A percentile compares a stretch with the other conserved stretches of the same genome.
These are phyloP conservation scores for Cephus sareptanus DNA, from an alignment of 2,888 invertebrate species.

Conservation along the genomic window DNA sequence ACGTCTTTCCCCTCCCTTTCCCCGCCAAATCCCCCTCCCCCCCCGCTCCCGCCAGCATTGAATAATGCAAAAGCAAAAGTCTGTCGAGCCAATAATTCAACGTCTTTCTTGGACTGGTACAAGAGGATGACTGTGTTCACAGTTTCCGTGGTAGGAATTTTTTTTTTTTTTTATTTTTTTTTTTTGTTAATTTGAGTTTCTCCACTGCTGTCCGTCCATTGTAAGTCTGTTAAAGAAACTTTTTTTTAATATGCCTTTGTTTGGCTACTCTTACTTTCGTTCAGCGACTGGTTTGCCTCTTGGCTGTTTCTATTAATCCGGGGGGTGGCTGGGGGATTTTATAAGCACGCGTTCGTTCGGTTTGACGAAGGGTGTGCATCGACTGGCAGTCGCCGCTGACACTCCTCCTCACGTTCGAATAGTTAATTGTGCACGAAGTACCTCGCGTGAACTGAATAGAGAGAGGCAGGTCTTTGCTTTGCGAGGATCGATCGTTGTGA, in stretches of 20 bases:
- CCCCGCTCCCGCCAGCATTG: conserved; percentile 30
- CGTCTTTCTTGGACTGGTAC: conserved; percentile 13
- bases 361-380: not conserved
- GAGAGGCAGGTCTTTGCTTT: conserved; percentile 14
- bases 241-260: not conserved
- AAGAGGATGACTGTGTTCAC: not conserved
- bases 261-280: not conserved
- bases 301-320: not conserved
- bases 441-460: conserved; percentile 20
- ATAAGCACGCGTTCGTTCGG: not conserved
- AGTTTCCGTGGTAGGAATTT: not conserved
- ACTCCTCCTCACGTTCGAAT: conserved; percentile 30
- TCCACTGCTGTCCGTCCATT: not conserved
- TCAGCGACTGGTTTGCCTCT: not conserved
- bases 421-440: conserved; percentile 31
- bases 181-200: no score
- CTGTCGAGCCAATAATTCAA: conserved; percentile 43
- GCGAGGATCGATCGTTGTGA: not conserved
- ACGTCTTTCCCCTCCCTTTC: not conserved
- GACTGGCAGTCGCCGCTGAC: conserved; percentile 1
- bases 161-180: no score
- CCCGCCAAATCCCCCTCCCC: not conserved
- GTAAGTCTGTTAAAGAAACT: not conserved
- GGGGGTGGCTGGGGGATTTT: not conserved
- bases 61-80: conserved; percentile 49